These are phyloP conservation scores for Brachystomella parvula DNA, from an alignment of 1,140 invertebrate genomes.

Conservation along the genomic window DNA sequence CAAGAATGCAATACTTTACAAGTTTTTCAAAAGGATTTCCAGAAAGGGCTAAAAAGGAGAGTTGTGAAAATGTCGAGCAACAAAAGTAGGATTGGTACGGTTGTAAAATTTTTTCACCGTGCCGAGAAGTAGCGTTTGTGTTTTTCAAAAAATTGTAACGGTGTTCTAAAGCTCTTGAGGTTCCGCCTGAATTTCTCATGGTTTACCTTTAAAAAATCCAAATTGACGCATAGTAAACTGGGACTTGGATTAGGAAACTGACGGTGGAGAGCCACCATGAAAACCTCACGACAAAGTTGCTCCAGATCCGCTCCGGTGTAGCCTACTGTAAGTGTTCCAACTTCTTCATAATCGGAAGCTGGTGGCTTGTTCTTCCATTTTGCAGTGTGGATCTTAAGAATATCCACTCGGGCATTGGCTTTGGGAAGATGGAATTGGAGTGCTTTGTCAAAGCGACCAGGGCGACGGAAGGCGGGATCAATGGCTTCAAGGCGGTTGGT, in stretches of 20 bases:
- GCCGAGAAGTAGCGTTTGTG: too few species aligned
- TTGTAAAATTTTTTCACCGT: too few species aligned
- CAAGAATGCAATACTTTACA: too few species aligned
- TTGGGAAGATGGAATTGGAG: conserved; percentile 4
- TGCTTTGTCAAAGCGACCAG: conserved; percentile 36
- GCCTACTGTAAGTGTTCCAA: neutral
- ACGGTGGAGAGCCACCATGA: neutral
- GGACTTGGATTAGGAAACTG: neutral
- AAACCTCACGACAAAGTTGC: conserved; percentile 13
- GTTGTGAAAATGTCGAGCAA: too few species aligned
- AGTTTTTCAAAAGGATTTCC: too few species aligned
- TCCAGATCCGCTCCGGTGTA: conserved; percentile 17
- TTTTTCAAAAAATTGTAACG: too few species aligned
- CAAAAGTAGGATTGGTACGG: too few species aligned
- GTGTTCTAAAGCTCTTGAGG: neutral
- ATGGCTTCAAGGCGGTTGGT: conserved; percentile 43
- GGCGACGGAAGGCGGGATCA: conserved; percentile 43
- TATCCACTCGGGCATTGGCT: neutral
- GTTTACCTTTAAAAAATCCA: neutral
- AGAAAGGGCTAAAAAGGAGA: too few species aligned
- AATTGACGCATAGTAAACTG: neutral
- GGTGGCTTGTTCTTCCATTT: neutral
- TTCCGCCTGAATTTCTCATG: too few species aligned
- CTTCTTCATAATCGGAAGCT: neutral
- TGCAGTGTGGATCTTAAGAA: conserved; percentile 7